Base-by-base conservation (phyloP, 2,113 vertebrate species). In the Burhinus bistriatus region DNA sequence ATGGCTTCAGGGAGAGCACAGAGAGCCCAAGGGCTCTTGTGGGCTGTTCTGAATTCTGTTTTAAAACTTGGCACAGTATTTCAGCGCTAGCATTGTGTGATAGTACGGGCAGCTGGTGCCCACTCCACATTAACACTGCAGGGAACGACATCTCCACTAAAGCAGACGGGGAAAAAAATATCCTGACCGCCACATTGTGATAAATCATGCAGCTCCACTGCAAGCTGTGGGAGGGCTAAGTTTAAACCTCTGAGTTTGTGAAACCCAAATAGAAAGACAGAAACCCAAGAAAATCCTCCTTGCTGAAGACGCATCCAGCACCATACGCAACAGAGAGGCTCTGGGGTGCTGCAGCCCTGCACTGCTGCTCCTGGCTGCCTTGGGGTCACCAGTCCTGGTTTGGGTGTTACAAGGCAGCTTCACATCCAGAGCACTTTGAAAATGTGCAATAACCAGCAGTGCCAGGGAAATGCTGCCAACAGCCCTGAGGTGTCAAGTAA, bases 361-460 rank as follows among this genome's bases (percentile, higher is more conserved):
- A 40, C 40, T 40, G 40, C 40, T 40, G 5, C 8, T 45, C 66
- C n/a, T n/a, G n/a, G 44, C 36, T 47, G 42, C 68, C 59, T 9
- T 14, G 58, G 51, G 51, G 9, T 26, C 6, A 0, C 44, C 30
- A 4, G 51, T 15, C 57, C 42, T 34, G 25, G 5, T 47, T 21
- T 58, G 51, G 42, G n/a, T 65, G 42, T 26, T n/a, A 25, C 0
- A 1, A 26, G 42, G 58, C 0, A 0, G n/a, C 58, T 73, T 81
- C 20, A 9, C 36, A 20, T 16, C 15, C 12, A 30, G n/a, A 72
- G 49, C 42, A 25, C 42, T 57, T 44, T 54, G 47, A 34, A 38
- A 27, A 62, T 1, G 6, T 61, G 40, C 47, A 22, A 19, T 34
- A 71, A 26, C 27, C 17, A 42, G 18, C 27, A 38, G 65, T 38